Percentiles rank a stretch among this genome's conserved stretches.
These are phyloP conservation scores for Andrena camellia DNA, from an alignment of 2,888 invertebrate species.

Conservation along the genomic window DNA sequence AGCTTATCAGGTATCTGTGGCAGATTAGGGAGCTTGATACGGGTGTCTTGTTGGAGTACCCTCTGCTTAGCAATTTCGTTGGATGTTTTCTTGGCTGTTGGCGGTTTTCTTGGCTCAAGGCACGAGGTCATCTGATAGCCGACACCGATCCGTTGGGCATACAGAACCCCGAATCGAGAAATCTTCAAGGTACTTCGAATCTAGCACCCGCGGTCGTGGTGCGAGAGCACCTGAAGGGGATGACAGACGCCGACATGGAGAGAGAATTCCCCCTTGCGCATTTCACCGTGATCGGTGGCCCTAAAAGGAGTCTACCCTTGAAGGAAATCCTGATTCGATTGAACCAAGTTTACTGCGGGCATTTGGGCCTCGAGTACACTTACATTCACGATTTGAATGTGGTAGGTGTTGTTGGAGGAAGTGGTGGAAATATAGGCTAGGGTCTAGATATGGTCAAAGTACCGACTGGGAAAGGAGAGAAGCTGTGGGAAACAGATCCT, in stretches of 20 bases:
- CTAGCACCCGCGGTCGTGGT: conserved; percentile 77
- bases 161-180: conserved; percentile 77
- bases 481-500: too few relatives aligned
- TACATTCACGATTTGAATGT: conserved; percentile 75
- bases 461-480: too few relatives aligned
- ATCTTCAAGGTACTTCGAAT: conserved; percentile 73
- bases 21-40: not conserved
- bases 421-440: too few relatives aligned
- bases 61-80: too few relatives aligned
- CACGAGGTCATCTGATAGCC: conserved; percentile 93
- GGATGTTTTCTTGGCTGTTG: too few relatives aligned
- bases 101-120: conserved; percentile 86
- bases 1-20: conserved; percentile 77
- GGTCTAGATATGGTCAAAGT: too few relatives aligned
- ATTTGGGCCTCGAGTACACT: conserved; percentile 79
- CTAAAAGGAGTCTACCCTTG: conserved; percentile 71
- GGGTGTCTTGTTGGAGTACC: not conserved
- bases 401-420: conserved; percentile 60
- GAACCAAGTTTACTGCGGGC: conserved; percentile 80
- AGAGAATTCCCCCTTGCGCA: conserved; percentile 75
- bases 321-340: conserved; percentile 78
- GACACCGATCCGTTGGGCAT: conserved; percentile 93
- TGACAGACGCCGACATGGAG: conserved; percentile 76
- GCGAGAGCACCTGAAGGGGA: conserved; percentile 75
- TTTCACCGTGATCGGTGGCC: conserved; percentile 77